These are phyloP conservation scores for Itoplectis maculator DNA, from an alignment of 2,888 invertebrate species.

Conservation along the genomic window DNA sequence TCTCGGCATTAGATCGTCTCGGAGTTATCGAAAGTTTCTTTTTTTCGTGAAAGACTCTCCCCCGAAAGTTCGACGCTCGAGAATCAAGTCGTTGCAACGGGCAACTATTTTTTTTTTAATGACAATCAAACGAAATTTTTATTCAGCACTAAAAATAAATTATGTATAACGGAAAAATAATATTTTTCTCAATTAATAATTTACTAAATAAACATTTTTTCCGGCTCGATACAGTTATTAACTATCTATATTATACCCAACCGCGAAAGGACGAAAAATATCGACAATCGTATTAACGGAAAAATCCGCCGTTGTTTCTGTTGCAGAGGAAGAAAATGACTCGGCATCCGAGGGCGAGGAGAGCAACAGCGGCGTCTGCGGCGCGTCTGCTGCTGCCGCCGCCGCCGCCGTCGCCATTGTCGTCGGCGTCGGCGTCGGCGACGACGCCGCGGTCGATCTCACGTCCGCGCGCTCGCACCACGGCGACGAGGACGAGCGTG, in stretches of 20 bases:
- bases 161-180: too few relatives aligned
- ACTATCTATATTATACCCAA: too few relatives aligned
- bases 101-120: too few relatives aligned
- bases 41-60: too few relatives aligned
- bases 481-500: constrained; percentile 90
- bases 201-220: constrained; percentile 10
- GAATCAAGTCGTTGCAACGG: too few relatives aligned
- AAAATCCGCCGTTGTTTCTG: constrained; percentile 77
- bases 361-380: constrained; percentile 79
- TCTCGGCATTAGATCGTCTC: constrained; percentile 18
- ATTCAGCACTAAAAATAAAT: too few relatives aligned
- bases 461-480: constrained; percentile 89
- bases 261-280: too few relatives aligned
- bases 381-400: constrained; percentile 79
- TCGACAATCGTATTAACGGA: constrained; percentile 23
- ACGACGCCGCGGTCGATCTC: constrained; percentile 83
- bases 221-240: too few relatives aligned
- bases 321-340: constrained; percentile 89
- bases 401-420: constrained; percentile 65
- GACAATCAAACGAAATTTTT: too few relatives aligned
- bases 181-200: neutral
- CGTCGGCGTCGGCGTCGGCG: constrained; percentile 75
- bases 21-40: constrained; percentile 57
- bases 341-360: constrained; percentile 89
- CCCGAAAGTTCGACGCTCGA: too few relatives aligned